phyloP scores from a whole-genome alignment of 2,797 vertebrate species.

The Myotis myotis region DNA sequence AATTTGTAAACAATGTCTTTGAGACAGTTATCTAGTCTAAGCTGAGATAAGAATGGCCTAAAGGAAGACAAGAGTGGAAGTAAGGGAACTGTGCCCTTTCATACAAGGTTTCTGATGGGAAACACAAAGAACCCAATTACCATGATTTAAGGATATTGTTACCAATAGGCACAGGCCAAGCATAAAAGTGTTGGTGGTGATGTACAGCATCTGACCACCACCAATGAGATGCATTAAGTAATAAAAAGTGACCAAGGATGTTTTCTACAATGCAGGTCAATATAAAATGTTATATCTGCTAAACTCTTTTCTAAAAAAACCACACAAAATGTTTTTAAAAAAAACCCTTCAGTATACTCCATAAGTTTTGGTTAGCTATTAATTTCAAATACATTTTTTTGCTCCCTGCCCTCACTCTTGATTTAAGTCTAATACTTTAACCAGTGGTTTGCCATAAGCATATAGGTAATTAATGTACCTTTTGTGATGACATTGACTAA shows the following conservation, averaged over 20 bases:
- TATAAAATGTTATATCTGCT: background rate
- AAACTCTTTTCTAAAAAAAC: conserved; percentile 23
- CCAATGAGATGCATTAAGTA: background rate
- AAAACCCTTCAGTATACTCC: background rate
- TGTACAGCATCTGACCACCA: background rate
- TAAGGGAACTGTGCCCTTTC: background rate
- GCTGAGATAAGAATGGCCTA: background rate
- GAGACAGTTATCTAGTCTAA: background rate
- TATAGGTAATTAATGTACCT: background rate
- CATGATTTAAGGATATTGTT: conserved; percentile 47
- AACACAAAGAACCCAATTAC: background rate
- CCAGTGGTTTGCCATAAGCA: background rate
- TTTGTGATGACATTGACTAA: background rate
- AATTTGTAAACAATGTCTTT: background rate
- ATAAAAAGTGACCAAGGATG: background rate
- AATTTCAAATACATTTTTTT: background rate
- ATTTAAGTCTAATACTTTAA: background rate
- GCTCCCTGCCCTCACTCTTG: background rate
- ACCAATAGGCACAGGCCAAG: background rate
- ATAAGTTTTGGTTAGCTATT: background rate
- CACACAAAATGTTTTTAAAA: background rate
- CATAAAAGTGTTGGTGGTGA: conserved; percentile 16
- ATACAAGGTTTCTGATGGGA: background rate
- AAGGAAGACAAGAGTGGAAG: background rate
- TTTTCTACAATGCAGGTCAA: background rate